Conservation (phyloP, 2,888 invertebrate genomes). For the Lithosia quadra region DNA sequence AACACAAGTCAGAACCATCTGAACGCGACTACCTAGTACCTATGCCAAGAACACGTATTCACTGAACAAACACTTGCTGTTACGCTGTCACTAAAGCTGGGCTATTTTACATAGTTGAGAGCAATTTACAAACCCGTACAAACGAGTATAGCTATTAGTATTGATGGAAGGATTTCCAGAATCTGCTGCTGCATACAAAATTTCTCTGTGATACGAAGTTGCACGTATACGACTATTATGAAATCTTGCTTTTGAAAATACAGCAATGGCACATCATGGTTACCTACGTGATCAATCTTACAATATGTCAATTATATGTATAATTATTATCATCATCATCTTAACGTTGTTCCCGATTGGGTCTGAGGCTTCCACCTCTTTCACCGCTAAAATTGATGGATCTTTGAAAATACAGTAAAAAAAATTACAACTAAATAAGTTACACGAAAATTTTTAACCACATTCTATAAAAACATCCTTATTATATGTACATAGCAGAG, state of each 20-base stretch:
- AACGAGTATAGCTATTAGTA: background rate
- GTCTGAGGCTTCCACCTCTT: no score
- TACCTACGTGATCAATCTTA: background rate
- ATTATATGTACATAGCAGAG: no score
- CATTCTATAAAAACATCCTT: no score
- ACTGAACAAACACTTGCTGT: background rate
- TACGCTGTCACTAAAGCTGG: background rate
- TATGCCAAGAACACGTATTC: constrained; percentile 10
- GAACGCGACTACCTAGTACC: constrained; percentile 21
- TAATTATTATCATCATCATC: no score
- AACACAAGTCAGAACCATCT: constrained; percentile 17
- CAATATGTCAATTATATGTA: background rate
- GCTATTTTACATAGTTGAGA: constrained; percentile 2
- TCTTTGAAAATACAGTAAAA: no score
- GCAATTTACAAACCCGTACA: background rate
- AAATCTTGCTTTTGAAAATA: background rate
- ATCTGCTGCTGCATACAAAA: background rate
- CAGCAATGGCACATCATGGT: background rate
- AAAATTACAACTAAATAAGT: no score
- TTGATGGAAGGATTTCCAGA: background rate
- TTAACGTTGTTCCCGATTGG: no score
- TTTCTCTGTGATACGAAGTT: background rate
- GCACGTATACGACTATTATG: background rate
- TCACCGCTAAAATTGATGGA: no score
- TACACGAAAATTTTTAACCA: no score